Evolutionary conservation across 2,888 invertebrate species (phyloP), one percentile per base, ranked within the genome.

Genomic region (Nasonovia ribisnigri): DNA sequence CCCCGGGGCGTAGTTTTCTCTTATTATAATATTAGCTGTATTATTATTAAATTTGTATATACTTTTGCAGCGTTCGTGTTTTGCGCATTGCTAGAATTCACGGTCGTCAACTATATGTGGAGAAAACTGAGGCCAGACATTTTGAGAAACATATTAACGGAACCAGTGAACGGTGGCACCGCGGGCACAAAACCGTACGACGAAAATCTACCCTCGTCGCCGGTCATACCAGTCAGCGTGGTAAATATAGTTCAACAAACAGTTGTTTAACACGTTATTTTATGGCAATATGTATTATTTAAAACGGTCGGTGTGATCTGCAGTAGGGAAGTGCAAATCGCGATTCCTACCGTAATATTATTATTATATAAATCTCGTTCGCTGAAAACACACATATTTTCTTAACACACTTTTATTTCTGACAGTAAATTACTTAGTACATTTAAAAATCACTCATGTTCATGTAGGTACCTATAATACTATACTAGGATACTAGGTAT

Each of bases 61-160:
- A 77, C 42, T 26, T 77, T 77, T 95, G 95, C 95, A 95, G 96
- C 96, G 29, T 96, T 96, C 95, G 96, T 96, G 26, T 96, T 96
- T 95, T 95, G 96, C 94, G 96, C 96, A 16, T 95, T 96, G 24
- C 95, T 96, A 91, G 96, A 96, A 95, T 96, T 96, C 95, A 96
- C 96, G 16, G 95, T 96, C 88, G 96, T 96, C 88, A 96, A 96
- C 95, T 96, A 96, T 95, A 95, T 96, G 95, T 96, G 96, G 96
- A 95, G 96, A 88, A 96, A 96, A 95, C 95, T 95, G 77, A 95
- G 95, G 84, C 95, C 95, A 8, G 94, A 95, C 46, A 94, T 95
- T 77, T 54, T 95, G 60, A 94, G 92, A 90, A 94, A 93, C 90
- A 91, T 95, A 26, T 88, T 95, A 20, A 91, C 95, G 10, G 92